Evolutionary conservation across 2,888 invertebrate genomes (phyloP), one percentile per base, ranked within the genome.

Genomic region (Tenthredo mesomela): DNA sequence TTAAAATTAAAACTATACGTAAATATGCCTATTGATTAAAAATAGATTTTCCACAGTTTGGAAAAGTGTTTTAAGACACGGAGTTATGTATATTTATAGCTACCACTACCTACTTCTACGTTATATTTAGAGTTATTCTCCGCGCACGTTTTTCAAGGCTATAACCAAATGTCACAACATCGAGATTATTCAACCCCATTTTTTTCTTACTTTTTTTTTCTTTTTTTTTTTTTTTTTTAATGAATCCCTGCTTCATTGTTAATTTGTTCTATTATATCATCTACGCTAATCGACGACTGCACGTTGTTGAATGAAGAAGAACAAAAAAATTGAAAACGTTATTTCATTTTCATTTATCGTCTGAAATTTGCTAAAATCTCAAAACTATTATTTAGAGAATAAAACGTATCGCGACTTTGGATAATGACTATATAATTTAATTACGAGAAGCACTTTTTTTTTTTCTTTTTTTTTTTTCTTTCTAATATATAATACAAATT

Each of bases 31-130:
- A 54, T 54, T 54, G 0, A 6, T 54, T 54, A 50, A 50, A 77
- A 77, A 77, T 77, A 77, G 77, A 75, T 18, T 47, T 7, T 77
- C 47, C n/a, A 25, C 77, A 61, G 21, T 54, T 77, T 77, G 47
- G 5, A 50, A 54, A 77, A 25, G 77, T 77, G 77, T 77, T 77
- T 54, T 54, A 77, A 54, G 50, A 77, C 77, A 40, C 77, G 25
- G 21, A 7, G 18, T 15, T 73, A 21, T 73, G 29, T 50, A 75
- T 77, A 77, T 77, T 77, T 21, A 54, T 77, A 77, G n/a, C 54
- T 77, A 75, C 25, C 67, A 18, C 54, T 50, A 43, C 37, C 15
- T 33, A 47, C 37, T 73, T 29, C 37, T 77, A 77, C 37, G 77
- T 18, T 29, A 67, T 33, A 67, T 67, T 33, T 67, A 33, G 21